These are phyloP conservation scores for Cephus sareptanus DNA, from an alignment of 2,888 invertebrate species.

Conservation along the genomic window DNA sequence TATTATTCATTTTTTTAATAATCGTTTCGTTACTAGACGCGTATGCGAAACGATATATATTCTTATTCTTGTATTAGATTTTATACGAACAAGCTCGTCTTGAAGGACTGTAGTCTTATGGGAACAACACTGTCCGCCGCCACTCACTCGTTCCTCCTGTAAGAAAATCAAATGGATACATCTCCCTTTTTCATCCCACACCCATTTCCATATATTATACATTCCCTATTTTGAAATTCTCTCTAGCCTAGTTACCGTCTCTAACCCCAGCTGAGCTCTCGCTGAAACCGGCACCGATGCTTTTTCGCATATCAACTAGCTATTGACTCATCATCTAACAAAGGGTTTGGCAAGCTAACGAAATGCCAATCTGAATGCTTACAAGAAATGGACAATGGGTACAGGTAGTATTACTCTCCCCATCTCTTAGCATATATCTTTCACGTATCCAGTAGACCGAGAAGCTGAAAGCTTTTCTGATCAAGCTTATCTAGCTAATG, in stretches of 20 bases:
- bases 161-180: conserved; percentile 26
- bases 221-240: conserved; percentile 40
- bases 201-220: conserved; percentile 22
- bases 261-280: conserved; percentile 15
- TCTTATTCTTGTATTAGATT: neutral
- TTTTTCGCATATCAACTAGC: conserved; percentile 46
- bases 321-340: conserved; percentile 38
- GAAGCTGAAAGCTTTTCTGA: neutral
- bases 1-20: neutral
- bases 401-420: neutral
- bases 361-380: neutral
- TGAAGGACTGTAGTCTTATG: conserved; percentile 40
- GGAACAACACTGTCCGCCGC: conserved; percentile 27
- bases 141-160: conserved; percentile 37
- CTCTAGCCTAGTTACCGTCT: neutral
- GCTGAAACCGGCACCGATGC: conserved; percentile 31
- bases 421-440: neutral
- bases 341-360: neutral
- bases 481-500: neutral
- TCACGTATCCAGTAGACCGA: neutral
- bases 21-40: neutral
- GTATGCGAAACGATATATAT: neutral
- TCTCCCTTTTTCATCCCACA: conserved; percentile 41
- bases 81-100: conserved; percentile 35
- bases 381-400: neutral